Conservation (phyloP, 2,113 vertebrate species). For the Gavia stellata region DNA sequence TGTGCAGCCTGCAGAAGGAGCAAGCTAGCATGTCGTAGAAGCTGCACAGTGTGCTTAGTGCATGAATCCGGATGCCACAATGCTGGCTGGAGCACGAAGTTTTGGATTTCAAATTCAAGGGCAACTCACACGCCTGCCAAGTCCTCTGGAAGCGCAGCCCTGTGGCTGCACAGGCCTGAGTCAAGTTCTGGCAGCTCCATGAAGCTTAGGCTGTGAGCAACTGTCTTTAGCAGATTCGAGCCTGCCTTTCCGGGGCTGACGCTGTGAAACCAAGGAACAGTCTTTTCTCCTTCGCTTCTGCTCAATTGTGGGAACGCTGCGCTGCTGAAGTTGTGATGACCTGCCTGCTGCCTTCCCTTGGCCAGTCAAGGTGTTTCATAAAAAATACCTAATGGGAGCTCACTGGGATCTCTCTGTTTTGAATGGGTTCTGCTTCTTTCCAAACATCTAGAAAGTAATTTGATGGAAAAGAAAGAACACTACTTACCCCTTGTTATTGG, state of each 20-base stretch:
- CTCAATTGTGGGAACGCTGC: rapidly evolving
- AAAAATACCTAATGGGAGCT: background rate
- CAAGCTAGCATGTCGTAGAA: rapidly evolving
- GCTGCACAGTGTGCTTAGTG: background rate
- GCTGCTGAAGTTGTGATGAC: background rate
- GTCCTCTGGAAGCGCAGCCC: background rate
- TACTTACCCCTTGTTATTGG: background rate
- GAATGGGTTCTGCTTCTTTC: background rate
- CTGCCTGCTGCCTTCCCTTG: background rate
- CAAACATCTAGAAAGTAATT: background rate
- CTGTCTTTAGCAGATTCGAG: background rate
- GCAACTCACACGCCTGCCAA: background rate
- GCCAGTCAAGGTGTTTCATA: background rate
- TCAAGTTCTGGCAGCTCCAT: background rate
- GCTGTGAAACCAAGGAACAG: background rate
- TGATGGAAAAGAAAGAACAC: background rate
- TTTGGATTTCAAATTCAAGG: background rate
- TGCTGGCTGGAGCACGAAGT: background rate
- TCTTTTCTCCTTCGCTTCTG: background rate
- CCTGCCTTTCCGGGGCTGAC: background rate
- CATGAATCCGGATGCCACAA: background rate
- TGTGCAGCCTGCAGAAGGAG: background rate
- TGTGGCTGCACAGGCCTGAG: background rate
- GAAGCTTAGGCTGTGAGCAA: background rate
- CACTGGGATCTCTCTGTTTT: background rate